Base-by-base conservation (phyloP, 2,113 vertebrate species). In the Siniperca knerii region DNA sequence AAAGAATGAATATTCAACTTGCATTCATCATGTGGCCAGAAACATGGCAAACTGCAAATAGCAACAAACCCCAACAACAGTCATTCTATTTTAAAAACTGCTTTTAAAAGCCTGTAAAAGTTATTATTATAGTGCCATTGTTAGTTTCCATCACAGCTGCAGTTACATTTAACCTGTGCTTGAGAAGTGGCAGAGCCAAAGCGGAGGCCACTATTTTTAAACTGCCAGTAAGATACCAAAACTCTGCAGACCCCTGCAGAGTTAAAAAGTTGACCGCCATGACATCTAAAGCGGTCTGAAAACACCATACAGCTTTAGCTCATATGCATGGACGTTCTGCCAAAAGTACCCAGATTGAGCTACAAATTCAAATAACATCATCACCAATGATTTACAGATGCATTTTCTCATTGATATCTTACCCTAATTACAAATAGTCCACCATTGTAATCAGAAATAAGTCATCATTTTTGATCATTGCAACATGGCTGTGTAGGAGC, bases 201-300 rank as follows among this genome's bases (percentile, higher is more conserved):
- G 65, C 66, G 80, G 55, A 29, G 10, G 2, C 4, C 1, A 0
- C 90, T 95, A 95, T 94, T 93, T 94, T 90, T 93, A 93, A 90
- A 55, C 76, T 90, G 75, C 94, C 91, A 90, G 94, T 85, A 91
- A 94, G 73, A 16, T 64, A n/a, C 13, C 11, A 87, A 90, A 90
- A 79, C 70, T 84, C 68, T 82, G 61, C 79, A 75, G 83, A 82
- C 76, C 4, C 13, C 62, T 55, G 77, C 58, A 77, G 48, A 58
- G 23, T 33, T 4, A 13, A 23, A 48, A 46, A 60, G 60, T 25
- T n/a, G 44, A 77, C 52, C 67, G 46, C 13, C 35, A 21, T 29
- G 66, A 77, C 76, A 85, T 73, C 60, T 77, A 46, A 60, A 54
- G 50, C 13, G 8, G 10, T 72, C 37, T 64, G 15, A 52, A 50